Conservation (phyloP, 2,797 vertebrate genomes). For the Cyprinodon diabolis region DNA sequence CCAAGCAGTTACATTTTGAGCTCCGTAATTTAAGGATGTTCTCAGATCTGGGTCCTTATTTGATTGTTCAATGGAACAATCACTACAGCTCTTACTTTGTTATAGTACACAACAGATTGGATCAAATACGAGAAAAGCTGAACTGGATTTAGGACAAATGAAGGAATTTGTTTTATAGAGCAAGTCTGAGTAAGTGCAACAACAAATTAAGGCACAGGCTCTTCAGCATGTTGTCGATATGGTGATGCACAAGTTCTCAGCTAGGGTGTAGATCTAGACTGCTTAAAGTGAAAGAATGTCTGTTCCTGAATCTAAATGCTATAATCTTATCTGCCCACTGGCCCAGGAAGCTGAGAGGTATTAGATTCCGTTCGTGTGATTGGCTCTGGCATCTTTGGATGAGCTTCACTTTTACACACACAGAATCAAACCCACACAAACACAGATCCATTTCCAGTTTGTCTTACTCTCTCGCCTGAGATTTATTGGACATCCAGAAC, state of each 20-base stretch:
- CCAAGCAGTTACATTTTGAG: not conserved
- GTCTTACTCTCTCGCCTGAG: constrained; percentile 29
- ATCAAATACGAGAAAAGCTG: not conserved
- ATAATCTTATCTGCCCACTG: constrained; percentile 66
- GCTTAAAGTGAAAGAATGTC: constrained; percentile 50
- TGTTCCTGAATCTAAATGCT: constrained; percentile 68
- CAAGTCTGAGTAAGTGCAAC: constrained; percentile 23
- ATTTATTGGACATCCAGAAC: constrained; percentile 52
- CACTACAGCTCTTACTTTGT: constrained; percentile 2
- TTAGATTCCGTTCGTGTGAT: constrained; percentile 57
- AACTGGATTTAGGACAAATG: constrained; percentile 2
- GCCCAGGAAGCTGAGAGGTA: constrained; percentile 60
- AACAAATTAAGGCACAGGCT: constrained; percentile 38
- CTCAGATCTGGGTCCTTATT: not conserved
- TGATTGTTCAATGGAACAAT: constrained; percentile 1
- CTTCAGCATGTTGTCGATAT: constrained; percentile 39
- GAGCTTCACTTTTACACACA: constrained; percentile 17
- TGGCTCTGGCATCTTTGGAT: constrained; percentile 56
- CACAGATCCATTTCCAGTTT: constrained; percentile 19
- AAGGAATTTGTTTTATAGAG: constrained; percentile 19
- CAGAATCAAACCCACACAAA: not conserved
- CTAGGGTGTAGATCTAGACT: constrained; percentile 35
- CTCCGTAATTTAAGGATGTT: constrained; percentile 19
- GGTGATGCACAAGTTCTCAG: constrained; percentile 42
- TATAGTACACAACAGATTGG: not conserved